Percentiles rank a stretch among this genome's conserved stretches.
These are phyloP conservation scores for Sparus aurata DNA, from an alignment of 2,797 vertebrate genomes.

Conservation along the genomic window DNA sequence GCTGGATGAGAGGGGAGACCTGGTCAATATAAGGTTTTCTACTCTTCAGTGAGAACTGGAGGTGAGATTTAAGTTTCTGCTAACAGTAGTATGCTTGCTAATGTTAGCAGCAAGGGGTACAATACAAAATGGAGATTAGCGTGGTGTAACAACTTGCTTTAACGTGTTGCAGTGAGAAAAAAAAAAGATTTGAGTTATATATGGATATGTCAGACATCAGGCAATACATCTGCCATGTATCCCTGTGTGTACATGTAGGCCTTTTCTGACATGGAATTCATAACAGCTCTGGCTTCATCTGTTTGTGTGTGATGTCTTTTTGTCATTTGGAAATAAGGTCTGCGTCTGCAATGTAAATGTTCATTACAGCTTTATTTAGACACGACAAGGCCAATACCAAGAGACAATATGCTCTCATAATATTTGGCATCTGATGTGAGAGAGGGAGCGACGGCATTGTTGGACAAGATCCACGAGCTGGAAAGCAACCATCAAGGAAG, in stretches of 20 bases:
- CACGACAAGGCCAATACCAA: background rate
- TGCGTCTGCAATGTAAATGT: conserved; percentile 6
- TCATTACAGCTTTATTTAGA: conserved; percentile 1
- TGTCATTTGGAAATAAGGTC: conserved; percentile 4
- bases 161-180: too few species aligned
- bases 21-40: too few species aligned
- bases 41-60: too few species aligned
- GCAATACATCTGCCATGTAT: conserved; percentile 5
- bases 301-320: conserved; percentile 4
- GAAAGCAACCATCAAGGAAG: conserved; percentile 12
- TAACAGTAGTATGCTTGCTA: too few species aligned
- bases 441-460: background rate
- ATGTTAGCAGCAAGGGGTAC: too few species aligned
- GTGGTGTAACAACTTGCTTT: too few species aligned
- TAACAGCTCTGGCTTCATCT: background rate
- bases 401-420: background rate
- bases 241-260: background rate
- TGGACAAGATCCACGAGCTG: conserved; percentile 1
- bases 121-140: too few species aligned
- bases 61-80: too few species aligned
- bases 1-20: too few species aligned
- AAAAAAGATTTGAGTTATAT: conserved; percentile 17
- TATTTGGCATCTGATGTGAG: conserved; percentile 9
- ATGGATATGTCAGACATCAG: conserved; percentile 8
- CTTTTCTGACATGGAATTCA: conserved; percentile 14